Evolutionary conservation across 2,888 invertebrate genomes (phyloP).

Genomic region (Cybosia mesomella): DNA sequence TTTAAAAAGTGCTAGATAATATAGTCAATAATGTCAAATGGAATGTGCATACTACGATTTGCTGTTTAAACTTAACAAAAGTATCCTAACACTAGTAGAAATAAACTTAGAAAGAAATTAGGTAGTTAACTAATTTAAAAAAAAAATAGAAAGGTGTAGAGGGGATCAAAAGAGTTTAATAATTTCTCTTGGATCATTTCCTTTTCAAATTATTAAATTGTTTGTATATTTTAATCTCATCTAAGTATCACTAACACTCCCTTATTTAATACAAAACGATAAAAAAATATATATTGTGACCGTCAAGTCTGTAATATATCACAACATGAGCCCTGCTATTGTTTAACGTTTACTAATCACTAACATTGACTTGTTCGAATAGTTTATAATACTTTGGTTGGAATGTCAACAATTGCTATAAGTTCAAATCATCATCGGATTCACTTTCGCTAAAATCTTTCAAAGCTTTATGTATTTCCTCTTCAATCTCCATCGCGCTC

Average conservation of each 20-base stretch:
- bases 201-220: slow-evolving; percentile 36
- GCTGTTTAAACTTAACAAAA: slow-evolving; percentile 10
- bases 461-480: slow-evolving; percentile 78
- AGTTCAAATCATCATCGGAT: slow-evolving; percentile 77
- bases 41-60: slow-evolving; percentile 37
- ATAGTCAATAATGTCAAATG: slow-evolving; percentile 22
- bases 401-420: slow-evolving; percentile 72
- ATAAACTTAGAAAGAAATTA: slow-evolving; percentile 18
- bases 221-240: slow-evolving; percentile 51
- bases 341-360: slow-evolving; percentile 54
- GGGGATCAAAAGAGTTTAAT: slow-evolving; percentile 39
- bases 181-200: slow-evolving; percentile 56
- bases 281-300: slow-evolving; percentile 65
- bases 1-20: slow-evolving; percentile 8
- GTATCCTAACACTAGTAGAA: slow-evolving; percentile 12
- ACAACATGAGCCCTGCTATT: slow-evolving; percentile 71
- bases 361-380: slow-evolving; percentile 59
- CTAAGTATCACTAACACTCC: slow-evolving; percentile 29
- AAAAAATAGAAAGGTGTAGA: slow-evolving; percentile 10
- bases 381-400: slow-evolving; percentile 68
- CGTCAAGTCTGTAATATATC: slow-evolving; percentile 66
- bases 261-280: slow-evolving; percentile 27
- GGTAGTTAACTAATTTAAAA: neutral
- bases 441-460: slow-evolving; percentile 77
- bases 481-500: slow-evolving; percentile 75